These are phyloP conservation scores for Balearica regulorum DNA, from an alignment of 2,797 vertebrate species.

Conservation along the genomic window DNA sequence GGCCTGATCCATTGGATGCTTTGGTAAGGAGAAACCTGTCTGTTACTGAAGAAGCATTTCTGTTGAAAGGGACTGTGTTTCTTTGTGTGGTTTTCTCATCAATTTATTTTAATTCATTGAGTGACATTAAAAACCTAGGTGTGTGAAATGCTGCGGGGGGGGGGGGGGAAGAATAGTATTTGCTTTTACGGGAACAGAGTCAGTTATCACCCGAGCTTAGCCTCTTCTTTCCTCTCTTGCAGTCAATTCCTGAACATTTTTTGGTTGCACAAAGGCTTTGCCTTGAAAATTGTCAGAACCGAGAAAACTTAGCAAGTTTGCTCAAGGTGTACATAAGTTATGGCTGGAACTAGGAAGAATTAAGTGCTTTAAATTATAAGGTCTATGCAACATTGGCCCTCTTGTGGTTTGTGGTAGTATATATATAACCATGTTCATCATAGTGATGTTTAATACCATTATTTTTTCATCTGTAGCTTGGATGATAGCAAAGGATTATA, in stretches of 20 bases:
- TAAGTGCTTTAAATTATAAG: background rate
- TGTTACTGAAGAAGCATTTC: background rate
- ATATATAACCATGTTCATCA: background rate
- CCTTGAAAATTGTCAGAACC: background rate
- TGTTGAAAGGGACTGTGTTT: background rate
- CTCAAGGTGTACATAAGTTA: background rate
- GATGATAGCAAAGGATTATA: background rate
- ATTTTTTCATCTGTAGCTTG: background rate
- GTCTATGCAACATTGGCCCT: background rate
- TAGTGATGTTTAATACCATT: background rate
- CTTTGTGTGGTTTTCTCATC: background rate
- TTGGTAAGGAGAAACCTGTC: background rate
- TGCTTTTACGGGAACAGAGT: background rate
- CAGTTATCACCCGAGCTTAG: background rate
- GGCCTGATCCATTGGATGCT: background rate
- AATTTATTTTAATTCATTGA: background rate
- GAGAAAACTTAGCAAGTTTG: background rate
- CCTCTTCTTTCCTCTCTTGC: background rate
- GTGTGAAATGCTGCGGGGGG: background rate
- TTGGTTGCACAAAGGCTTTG: background rate
- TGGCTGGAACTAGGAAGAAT: background rate
- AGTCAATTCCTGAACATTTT: accelerated
- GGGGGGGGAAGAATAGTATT: background rate
- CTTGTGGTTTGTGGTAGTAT: background rate
- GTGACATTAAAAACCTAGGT: background rate